Base-by-base conservation (phyloP, 1,140 invertebrate species). In the Ruditapes philippinarum region DNA sequence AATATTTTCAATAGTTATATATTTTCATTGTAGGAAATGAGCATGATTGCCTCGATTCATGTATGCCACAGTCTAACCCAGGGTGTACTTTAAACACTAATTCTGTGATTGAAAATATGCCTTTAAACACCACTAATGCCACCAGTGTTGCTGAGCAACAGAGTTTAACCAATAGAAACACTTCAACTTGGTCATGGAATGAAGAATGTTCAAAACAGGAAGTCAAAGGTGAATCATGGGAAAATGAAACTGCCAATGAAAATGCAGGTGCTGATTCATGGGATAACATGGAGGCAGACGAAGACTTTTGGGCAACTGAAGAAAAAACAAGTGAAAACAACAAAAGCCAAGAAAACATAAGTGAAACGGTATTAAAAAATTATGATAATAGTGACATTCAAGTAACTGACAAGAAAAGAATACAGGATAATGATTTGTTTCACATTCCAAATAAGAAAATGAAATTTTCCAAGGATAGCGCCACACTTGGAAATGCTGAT, bases 221-320 rank as follows among this genome's bases (percentile, higher is more conserved):
- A n/a, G 31, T 38, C 31, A 73, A 45, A 33, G 25, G n/a, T n/a
- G 78, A 89, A 19, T 81, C 76, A n/a, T 91, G 90, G 90, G 79
- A 60, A 14, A 65, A 38, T 1, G 45, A 33, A 38, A 42, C 33
- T 51, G 86, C 25, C 38, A 76, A 65, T 86, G 19, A 73, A 28
- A 54, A 60, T 17, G 22, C 51, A 80, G 83, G 33, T 65, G 36
- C 49, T 33, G 79, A 89, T 60, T 42, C 78, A 25, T 81, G 74
- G 60, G 68, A 76, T 74, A 51, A 11, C 12, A 78, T 81, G 33
- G 91, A 90, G n/a, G 86, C 86, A 78, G 88, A 91, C 78, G 89
- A 65, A 65, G 92, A 92, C 68, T 93, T 91, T 74, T 90, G 90
- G 91, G 79, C 68, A 22, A 45, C 17, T 57, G 80, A 36, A 62